Evolutionary conservation across 2,888 invertebrate genomes (phyloP).

Genomic region (Andrena praecox): DNA sequence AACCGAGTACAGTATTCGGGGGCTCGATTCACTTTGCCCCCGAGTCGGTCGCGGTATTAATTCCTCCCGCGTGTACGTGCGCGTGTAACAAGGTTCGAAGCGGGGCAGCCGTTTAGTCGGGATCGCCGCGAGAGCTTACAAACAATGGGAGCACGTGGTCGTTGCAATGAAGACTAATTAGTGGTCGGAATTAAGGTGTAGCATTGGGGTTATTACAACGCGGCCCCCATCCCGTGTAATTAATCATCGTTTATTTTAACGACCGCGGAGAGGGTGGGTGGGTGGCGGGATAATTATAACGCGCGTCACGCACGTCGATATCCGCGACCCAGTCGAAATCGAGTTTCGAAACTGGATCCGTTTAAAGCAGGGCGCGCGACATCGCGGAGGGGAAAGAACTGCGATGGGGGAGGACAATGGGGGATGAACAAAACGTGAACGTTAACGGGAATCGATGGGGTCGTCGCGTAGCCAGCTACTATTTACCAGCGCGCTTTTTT

Average conservation of each 20-base stretch:
- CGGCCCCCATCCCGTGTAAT: conserved; percentile 15
- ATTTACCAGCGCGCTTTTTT: conserved; percentile 34
- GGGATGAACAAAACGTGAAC: conserved; percentile 37
- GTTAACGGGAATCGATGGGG: conserved; percentile 37
- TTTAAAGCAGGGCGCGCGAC: neutral
- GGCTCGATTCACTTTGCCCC: conserved; percentile 16
- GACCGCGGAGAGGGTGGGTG: neutral
- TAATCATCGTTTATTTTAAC: conserved; percentile 50
- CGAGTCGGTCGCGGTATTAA: conserved; percentile 20
- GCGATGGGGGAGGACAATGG: neutral
- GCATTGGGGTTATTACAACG: conserved; percentile 35
- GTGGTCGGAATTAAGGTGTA: conserved; percentile 42
- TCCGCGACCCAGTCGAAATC: conserved; percentile 11
- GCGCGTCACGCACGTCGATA: conserved; percentile 14
- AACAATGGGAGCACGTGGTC: conserved; percentile 36
- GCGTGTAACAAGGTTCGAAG: neutral
- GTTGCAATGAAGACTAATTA: conserved; percentile 49
- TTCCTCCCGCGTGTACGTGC: conserved; percentile 11
- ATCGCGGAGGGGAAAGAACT: neutral
- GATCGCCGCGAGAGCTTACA: conserved; percentile 22
- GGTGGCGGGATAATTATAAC: conserved; percentile 12
- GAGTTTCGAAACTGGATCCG: conserved; percentile 9
- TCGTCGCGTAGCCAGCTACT: conserved; percentile 13
- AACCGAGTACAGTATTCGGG: neutral
- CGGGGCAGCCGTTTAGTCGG: conserved; percentile 5